Evolutionary conservation across 2,888 invertebrate genomes (phyloP).

Genomic region (Oasisia sp.): DNA sequence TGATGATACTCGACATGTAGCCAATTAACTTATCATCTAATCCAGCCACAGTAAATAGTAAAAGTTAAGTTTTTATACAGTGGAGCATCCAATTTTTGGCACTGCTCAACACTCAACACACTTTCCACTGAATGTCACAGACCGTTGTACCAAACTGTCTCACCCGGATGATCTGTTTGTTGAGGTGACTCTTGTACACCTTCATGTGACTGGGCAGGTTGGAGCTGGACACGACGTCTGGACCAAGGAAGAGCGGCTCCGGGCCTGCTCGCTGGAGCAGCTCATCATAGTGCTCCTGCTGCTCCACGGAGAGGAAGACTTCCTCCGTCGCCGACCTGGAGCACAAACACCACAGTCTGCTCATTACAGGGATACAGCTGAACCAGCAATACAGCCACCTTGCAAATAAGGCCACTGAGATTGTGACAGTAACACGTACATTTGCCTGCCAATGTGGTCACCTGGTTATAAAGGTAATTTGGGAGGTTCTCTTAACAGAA

Average conservation of each 20-base stretch:
- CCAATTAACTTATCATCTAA: too few species aligned
- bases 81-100: neutral
- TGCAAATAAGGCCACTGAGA: too few species aligned
- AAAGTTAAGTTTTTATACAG: neutral
- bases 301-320: neutral
- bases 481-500: too few species aligned
- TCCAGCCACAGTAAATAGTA: neutral
- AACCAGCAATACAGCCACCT: too few species aligned
- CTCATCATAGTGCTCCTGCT: conserved; percentile 31
- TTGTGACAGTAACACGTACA: too few species aligned
- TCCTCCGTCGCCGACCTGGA: neutral
- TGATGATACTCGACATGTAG: too few species aligned
- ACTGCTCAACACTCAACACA: neutral
- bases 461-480: too few species aligned
- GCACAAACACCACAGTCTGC: neutral
- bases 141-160: neutral
- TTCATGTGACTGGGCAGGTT: conserved; percentile 65
- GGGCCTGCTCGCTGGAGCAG: conserved; percentile 47
- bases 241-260: conserved; percentile 48
- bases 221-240: conserved; percentile 58
- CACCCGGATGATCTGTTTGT: conserved; percentile 56
- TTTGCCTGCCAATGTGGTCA: too few species aligned
- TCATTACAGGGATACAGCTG: too few species aligned
- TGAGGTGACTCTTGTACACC: conserved; percentile 58
- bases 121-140: neutral